Evolutionary conservation across 2,797 vertebrate genomes (phyloP), one percentile per base, ranked within the genome.

Genomic region (Sebastes jordani): DNA sequence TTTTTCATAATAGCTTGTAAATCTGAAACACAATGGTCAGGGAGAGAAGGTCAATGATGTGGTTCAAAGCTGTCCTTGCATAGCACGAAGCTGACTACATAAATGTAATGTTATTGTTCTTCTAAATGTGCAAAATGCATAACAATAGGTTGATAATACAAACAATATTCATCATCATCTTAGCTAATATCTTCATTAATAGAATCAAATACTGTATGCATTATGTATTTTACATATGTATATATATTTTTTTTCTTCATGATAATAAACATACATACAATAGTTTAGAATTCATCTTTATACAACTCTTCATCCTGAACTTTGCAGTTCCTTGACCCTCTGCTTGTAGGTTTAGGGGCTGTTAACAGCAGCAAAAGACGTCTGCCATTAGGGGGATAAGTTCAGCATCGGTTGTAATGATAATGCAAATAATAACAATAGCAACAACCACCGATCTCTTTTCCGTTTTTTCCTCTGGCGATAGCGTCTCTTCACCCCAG

Each of bases 101-200:
- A 90, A 93, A 97, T 96, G 95, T 97, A 95, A 97, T 97, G 96
- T 89, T 91, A 95, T 96, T 94, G 78, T 92, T 97, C 94, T 93
- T 96, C 97, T 97, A 98, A 93, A 95, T 98, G 97, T 98, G 97
- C 97, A 97, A 98, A 98, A 97, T 96, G 97, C 97, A 96, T 97
- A 97, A 96, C 95, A 94, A 97, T 97, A 97, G 87, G 93, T 97
- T 97, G 93, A 95, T 88, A 94, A 94, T 95, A 95, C 95, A 97
- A 97, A 93, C 93, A 94, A 95, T 95, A 94, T 91, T 94, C 91
- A 93, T 94, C 89, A 88, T 95, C 88, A 91, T 93, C 92, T 92
- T 89, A 92, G 91, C 90, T 95, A 95, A 96, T 96, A 96, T 95
- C 94, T 96, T 97, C 89, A 93, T 93, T 93, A 91, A 96, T 93